Conservation (phyloP, 2,797 vertebrate genomes). For the Coranthus polyacanthus region DNA sequence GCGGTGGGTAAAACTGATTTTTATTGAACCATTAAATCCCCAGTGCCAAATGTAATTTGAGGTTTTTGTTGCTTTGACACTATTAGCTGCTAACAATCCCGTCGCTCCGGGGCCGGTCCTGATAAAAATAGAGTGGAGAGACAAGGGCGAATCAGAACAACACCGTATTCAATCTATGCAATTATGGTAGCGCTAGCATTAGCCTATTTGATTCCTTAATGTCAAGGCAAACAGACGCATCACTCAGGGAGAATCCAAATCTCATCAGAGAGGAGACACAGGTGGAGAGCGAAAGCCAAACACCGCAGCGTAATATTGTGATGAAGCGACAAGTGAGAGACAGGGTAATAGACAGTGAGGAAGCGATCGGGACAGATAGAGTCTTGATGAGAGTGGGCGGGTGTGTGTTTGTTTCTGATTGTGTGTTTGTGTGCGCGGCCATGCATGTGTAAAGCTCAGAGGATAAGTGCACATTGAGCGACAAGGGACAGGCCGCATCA, state of each 20-base stretch:
- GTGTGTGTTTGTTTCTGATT: constrained; percentile 43
- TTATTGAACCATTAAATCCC: constrained; percentile 75
- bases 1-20: constrained; percentile 65
- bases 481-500: constrained; percentile 68
- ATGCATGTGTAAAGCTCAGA: constrained; percentile 47
- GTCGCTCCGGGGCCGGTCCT: constrained; percentile 54
- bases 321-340: constrained; percentile 55
- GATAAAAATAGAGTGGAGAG: constrained; percentile 63
- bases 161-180: constrained; percentile 48
- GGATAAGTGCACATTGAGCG: constrained; percentile 69
- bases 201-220: constrained; percentile 57
- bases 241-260: constrained; percentile 56
- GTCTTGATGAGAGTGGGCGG: constrained; percentile 54
- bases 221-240: constrained; percentile 52
- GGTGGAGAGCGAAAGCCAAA: constrained; percentile 44
- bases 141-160: constrained; percentile 55
- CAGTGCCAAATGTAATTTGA: constrained; percentile 72
- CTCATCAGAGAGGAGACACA: constrained; percentile 58
- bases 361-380: constrained; percentile 36
- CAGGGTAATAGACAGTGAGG: constrained; percentile 46
- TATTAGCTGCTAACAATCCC: constrained; percentile 72
- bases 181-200: constrained; percentile 61
- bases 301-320: constrained; percentile 49
- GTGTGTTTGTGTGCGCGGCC: constrained; percentile 44
- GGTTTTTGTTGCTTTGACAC: constrained; percentile 71